Conservation (phyloP, 2,888 invertebrate genomes). For the Orchestes rusci region DNA sequence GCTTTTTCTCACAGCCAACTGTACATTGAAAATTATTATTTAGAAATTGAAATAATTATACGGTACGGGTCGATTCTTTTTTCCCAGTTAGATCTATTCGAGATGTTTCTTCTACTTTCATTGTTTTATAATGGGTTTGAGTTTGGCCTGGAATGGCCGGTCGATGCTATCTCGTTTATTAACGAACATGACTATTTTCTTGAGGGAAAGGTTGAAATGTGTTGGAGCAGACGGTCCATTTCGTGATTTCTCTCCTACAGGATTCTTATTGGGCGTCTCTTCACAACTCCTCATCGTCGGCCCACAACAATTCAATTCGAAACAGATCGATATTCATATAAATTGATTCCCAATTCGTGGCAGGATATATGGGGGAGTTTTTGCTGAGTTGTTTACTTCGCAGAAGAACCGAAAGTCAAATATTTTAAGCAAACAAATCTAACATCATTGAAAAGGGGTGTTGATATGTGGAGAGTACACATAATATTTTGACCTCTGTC, state of each 20-base stretch:
- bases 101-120: slow-evolving; percentile 6
- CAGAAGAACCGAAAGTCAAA: background rate
- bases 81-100: slow-evolving; percentile 8
- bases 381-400: too few relatives aligned
- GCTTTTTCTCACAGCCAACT: slow-evolving; percentile 15
- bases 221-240: slow-evolving; percentile 19
- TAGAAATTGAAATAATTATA: slow-evolving; percentile 20
- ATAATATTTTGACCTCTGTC: too few relatives aligned
- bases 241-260: slow-evolving; percentile 21
- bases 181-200: background rate
- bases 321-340: slow-evolving; percentile 37
- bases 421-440: too few relatives aligned
- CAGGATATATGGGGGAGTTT: slow-evolving; percentile 26
- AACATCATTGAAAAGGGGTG: too few relatives aligned
- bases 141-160: too few relatives aligned
- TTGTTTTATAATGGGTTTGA: too few relatives aligned
- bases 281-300: slow-evolving; percentile 36
- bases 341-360: slow-evolving; percentile 34
- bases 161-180: too few relatives aligned
- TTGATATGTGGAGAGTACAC: too few relatives aligned
- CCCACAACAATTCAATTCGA: slow-evolving; percentile 38
- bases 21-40: slow-evolving; percentile 9
- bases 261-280: slow-evolving; percentile 38
- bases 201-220: too few relatives aligned
- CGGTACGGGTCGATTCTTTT: slow-evolving; percentile 5